Conservation (phyloP, 2,888 invertebrate genomes). For the Caenorhabditis sulstoni region DNA sequence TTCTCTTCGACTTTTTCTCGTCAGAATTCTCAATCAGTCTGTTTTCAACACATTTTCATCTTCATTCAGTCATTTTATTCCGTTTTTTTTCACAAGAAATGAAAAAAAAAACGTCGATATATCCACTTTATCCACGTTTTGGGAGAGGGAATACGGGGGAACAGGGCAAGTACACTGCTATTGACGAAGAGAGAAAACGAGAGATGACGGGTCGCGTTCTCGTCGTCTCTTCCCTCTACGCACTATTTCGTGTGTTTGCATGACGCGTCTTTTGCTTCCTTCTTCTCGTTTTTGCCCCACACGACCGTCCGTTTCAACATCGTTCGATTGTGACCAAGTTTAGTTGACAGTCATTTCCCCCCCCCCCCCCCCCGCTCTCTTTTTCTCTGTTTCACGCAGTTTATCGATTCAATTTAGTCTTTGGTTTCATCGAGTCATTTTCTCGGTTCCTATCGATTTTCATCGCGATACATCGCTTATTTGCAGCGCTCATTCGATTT, state of each 20-base stretch:
- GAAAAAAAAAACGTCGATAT: too few species aligned
- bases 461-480: background rate
- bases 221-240: constrained; percentile 7
- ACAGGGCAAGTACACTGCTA: background rate
- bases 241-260: constrained; percentile 5
- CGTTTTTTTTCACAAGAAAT: too few species aligned
- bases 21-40: too few species aligned
- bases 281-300: constrained; percentile 5
- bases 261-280: constrained; percentile 1
- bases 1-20: too few species aligned
- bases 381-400: background rate
- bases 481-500: too few species aligned
- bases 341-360: constrained; percentile 15
- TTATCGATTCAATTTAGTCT: constrained; percentile 7
- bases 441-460: background rate
- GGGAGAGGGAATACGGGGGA: too few species aligned
- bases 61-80: too few species aligned
- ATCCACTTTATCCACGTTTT: too few species aligned
- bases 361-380: too few species aligned
- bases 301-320: constrained; percentile 6
- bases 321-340: constrained; percentile 24
- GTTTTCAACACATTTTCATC: too few species aligned
- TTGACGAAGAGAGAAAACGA: background rate
- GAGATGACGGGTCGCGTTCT: background rate
- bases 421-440: constrained; percentile 10